Conservation (phyloP, 2,113 vertebrate species). For the Myotis lucifugus region DNA sequence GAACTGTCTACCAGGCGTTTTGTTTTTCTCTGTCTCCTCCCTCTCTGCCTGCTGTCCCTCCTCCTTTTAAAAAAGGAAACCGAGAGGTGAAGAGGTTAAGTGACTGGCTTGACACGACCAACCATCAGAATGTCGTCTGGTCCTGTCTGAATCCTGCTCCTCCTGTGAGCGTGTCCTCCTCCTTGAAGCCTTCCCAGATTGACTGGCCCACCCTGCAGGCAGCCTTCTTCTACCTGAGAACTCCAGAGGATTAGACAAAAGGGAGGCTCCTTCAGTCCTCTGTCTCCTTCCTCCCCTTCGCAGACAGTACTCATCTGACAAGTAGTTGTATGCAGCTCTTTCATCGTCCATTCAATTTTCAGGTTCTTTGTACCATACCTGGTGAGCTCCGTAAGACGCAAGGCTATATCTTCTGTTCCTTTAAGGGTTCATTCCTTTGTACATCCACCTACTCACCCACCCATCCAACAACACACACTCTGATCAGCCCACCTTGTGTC, state of each 20-base stretch:
- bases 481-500: background rate
- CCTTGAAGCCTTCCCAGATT: background rate
- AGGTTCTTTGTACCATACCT: background rate
- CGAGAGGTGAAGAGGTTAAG: constrained; percentile 30
- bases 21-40: constrained; percentile 65
- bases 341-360: background rate
- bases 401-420: background rate
- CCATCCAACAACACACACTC: no score
- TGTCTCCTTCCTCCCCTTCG: background rate
- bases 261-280: background rate
- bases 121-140: background rate
- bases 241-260: background rate
- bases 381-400: background rate
- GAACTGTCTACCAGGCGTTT: constrained; percentile 57
- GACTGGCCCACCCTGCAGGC: background rate
- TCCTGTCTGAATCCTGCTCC: background rate
- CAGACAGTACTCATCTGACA: background rate
- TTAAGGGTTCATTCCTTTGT: background rate
- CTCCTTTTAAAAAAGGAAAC: constrained; percentile 38
- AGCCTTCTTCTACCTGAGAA: background rate
- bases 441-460: background rate
- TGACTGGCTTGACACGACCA: background rate
- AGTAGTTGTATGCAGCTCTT: fast-evolving
- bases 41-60: background rate
- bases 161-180: background rate